Conservation (phyloP, 92 coral and sea anemone genomes). For the Zoanthus sansibaricus region DNA sequence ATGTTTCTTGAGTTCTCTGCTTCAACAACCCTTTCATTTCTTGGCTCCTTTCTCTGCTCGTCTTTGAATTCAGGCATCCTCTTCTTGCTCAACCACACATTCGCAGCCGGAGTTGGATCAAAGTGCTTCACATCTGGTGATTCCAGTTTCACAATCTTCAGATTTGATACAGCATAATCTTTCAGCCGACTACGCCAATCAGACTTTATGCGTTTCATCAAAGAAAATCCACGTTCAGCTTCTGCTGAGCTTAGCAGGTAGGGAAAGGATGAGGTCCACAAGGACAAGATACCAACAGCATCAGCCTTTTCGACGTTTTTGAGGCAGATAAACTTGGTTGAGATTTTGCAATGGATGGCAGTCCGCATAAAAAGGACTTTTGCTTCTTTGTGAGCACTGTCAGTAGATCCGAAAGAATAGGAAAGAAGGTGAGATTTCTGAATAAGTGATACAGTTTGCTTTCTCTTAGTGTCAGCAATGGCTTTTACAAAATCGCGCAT, state of each 20-base stretch:
- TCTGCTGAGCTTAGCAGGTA: background rate
- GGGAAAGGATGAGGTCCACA: no score
- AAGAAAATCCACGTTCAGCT: background rate
- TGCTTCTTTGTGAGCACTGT: background rate
- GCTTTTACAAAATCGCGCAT: conserved; percentile 9
- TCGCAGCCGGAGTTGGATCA: background rate
- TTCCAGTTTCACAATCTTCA: conserved; percentile 5
- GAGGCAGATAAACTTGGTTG: background rate
- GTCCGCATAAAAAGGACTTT: conserved; percentile 1
- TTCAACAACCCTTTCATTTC: background rate
- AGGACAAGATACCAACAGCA: background rate
- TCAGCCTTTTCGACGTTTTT: conserved; percentile 11
- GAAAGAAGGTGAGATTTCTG: conserved; percentile 1
- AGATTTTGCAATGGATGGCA: conserved; percentile 1
- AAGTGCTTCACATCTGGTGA: conserved; percentile 21
- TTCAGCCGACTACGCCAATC: conserved; percentile 1
- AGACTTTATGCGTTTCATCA: conserved; percentile 5
- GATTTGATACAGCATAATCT: conserved; percentile 7
- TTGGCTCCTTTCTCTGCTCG: conserved; percentile 3
- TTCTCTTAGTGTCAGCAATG: conserved; percentile 4
- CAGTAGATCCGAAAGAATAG: background rate
- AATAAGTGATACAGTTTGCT: conserved; percentile 6
- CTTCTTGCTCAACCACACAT: background rate
- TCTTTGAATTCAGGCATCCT: background rate
- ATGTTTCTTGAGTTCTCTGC: background rate